phyloP scores from a whole-genome alignment of 2,113 vertebrate genomes.

The Leptobrachium ailaonicum region DNA sequence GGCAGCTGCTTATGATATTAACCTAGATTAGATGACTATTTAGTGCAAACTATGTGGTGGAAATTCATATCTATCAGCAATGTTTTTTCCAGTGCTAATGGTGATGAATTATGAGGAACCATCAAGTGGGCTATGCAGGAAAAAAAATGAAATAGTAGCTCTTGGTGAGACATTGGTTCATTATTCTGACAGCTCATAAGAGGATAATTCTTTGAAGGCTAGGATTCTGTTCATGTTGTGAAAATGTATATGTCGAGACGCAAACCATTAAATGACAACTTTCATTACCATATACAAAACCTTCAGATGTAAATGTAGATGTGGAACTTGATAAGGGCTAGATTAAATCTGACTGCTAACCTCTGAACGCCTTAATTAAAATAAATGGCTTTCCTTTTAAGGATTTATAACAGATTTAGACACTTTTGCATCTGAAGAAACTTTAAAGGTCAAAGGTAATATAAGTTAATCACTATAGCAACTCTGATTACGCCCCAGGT shows the following conservation, averaged over 20 bases:
- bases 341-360: conserved; percentile 30
- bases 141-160: neutral
- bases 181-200: neutral
- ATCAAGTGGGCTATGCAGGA: neutral
- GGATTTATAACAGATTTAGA: conserved; percentile 56
- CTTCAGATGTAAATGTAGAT: conserved; percentile 28
- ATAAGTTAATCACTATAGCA: conserved; percentile 56
- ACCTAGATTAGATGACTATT: neutral
- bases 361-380: conserved; percentile 38
- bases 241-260: conserved; percentile 28
- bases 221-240: neutral
- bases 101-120: conserved; percentile 13
- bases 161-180: conserved; percentile 5
- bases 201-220: conserved; percentile 16
- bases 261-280: conserved; percentile 18
- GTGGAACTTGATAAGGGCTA: conserved; percentile 22
- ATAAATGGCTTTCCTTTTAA: conserved; percentile 57
- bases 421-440: conserved; percentile 51
- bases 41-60: conserved; percentile 10
- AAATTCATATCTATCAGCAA: neutral
- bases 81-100: neutral
- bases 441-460: conserved; percentile 66
- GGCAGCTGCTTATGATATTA: conserved; percentile 5
- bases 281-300: neutral
- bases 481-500: conserved; percentile 54